Base-by-base conservation (phyloP, 2,888 invertebrate genomes). In the Macaria liturata region DNA sequence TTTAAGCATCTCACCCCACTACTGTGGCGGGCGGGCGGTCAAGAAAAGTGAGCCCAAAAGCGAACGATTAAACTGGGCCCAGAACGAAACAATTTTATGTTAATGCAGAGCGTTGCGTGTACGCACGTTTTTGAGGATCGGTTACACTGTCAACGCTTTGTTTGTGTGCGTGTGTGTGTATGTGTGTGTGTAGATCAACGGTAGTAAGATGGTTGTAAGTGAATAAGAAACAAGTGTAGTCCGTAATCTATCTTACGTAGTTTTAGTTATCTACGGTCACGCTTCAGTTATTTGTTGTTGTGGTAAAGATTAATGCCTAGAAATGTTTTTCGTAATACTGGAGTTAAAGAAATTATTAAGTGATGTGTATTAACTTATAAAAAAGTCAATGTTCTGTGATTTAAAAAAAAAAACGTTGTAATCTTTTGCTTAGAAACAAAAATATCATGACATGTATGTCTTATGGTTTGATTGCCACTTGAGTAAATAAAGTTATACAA, bases 1-100 rank as follows among this genome's bases (percentile, higher is more conserved):
- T 91, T 86, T 91, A 91, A 91, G 84, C 79, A 78, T 75, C 78
- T 79, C 80, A 87, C 90, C 91, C 91, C 91, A 88, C 91, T 84
- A 78, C 84, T 66, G 73, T 54, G 58, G 61, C 61, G 61, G 64
- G 49, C 66, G 66, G 70, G 66, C 75, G 76, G 75, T 74, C 82
- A 83, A 85, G 88, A 86, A 89, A 89, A 87, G 84, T 83, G 86
- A 84, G 82, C 86, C 85, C 78, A 81, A 87, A 84, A 76, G 81
- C 78, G 80, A 71, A 69, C 84, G 88, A 87, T 87, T 84, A 84
- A 87, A 87, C 81, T 78, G 75, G 82, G 81, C 79, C 82, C 61
- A 77, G 68, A 77, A 30, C 74, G 78, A 84, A 84, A 85, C 86
- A 78, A 83, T 85, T 84, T 84, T 80, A 82, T 82, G 76, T 75